phyloP scores from a whole-genome alignment of 1,140 invertebrate species.

The Platyura marginata region DNA sequence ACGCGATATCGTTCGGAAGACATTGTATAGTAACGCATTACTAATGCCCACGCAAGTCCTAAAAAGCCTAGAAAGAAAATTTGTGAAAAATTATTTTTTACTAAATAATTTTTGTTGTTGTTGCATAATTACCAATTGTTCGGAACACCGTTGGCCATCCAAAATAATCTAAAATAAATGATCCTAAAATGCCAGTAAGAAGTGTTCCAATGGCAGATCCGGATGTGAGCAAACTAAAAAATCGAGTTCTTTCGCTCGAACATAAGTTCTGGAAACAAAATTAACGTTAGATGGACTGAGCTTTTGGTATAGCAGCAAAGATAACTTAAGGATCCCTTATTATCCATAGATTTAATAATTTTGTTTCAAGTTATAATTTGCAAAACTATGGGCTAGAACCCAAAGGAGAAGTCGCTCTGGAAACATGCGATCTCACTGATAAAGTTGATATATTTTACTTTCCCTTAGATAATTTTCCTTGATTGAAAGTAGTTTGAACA shows the following conservation, averaged over 20 bases:
- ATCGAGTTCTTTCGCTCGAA: slow-evolving; percentile 44
- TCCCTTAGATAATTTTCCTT: too few species aligned
- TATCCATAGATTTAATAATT: too few species aligned
- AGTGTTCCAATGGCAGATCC: slow-evolving; percentile 44
- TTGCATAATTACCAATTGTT: slow-evolving; percentile 29
- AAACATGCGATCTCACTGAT: too few species aligned
- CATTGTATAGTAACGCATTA: slow-evolving; percentile 23
- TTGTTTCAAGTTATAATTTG: too few species aligned
- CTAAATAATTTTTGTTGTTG: not conserved
- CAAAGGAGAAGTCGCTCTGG: too few species aligned
- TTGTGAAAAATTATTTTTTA: not conserved
- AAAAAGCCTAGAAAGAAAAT: slow-evolving; percentile 16
- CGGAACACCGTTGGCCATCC: slow-evolving; percentile 51
- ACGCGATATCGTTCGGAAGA: slow-evolving; percentile 17
- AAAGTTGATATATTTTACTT: too few species aligned
- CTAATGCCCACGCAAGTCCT: slow-evolving; percentile 18
- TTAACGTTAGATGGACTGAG: too few species aligned
- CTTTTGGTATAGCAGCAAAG: too few species aligned
- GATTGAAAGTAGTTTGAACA: too few species aligned
- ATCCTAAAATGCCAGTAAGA: slow-evolving; percentile 47
- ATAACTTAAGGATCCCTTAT: too few species aligned
- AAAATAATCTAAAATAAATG: slow-evolving; percentile 42
- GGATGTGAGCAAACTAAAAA: slow-evolving; percentile 48
- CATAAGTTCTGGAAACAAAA: slow-evolving; percentile 25
- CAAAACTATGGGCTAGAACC: too few species aligned